Conservation (phyloP, 1,140 invertebrate genomes). For the Paralvinella palmiformis region DNA sequence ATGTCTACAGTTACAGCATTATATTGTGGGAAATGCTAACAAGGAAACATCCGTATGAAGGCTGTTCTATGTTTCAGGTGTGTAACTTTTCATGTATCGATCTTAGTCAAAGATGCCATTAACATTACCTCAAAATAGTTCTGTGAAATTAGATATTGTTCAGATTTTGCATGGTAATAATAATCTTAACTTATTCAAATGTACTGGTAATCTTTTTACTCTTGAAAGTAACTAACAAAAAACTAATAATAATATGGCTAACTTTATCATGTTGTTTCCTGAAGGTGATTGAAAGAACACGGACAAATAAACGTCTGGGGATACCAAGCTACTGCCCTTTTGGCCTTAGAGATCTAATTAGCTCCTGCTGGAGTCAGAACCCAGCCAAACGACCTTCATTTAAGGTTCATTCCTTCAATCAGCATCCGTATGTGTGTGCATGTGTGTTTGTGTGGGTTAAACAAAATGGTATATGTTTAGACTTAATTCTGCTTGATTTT, state of each 20-base stretch:
- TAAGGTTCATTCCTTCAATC: slow-evolving; percentile 26
- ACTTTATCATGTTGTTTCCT: background rate
- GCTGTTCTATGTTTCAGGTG: slow-evolving; percentile 50
- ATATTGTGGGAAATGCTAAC: slow-evolving; percentile 95
- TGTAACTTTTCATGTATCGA: background rate
- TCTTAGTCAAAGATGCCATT: background rate
- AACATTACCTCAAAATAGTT: background rate
- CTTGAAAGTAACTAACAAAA: background rate
- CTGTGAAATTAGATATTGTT: background rate
- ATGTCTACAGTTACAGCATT: slow-evolving; percentile 98
- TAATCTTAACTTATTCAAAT: background rate
- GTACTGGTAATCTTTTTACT: background rate
- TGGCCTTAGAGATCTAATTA: slow-evolving; percentile 29
- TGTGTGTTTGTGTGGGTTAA: background rate
- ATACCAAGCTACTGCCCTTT: slow-evolving; percentile 31
- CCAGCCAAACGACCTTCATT: slow-evolving; percentile 36
- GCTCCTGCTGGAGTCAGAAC: slow-evolving; percentile 35
- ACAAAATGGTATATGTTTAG: background rate
- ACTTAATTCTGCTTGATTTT: background rate
- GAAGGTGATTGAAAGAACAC: slow-evolving; percentile 36
- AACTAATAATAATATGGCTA: background rate
- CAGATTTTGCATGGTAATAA: background rate
- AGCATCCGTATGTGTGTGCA: background rate
- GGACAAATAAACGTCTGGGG: slow-evolving; percentile 31
- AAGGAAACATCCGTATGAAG: slow-evolving; percentile 89